Percentiles rank a stretch among this genome's conserved stretches.
Conservation (phyloP, 2,888 invertebrate species). For the Listrodromus nycthemerus region DNA sequence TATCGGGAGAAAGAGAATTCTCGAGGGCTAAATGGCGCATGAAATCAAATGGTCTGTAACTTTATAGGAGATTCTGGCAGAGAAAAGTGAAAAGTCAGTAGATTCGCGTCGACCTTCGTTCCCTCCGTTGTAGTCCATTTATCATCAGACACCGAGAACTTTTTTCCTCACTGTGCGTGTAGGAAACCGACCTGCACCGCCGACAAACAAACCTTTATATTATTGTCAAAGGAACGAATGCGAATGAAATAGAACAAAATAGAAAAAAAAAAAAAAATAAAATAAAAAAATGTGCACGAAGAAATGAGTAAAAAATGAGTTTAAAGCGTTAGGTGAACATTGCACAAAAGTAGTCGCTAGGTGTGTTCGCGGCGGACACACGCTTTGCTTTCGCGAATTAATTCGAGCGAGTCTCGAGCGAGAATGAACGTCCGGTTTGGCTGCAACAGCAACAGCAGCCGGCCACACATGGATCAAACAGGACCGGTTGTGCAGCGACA, state of each 20-base stretch:
- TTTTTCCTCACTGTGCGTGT: neutral
- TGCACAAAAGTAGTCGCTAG: neutral
- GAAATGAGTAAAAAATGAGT: constrained; percentile 3
- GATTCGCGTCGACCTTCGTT: constrained; percentile 19
- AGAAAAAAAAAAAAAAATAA: neutral
- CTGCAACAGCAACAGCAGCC: constrained; percentile 8
- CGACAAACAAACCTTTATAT: neutral
- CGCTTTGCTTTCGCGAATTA: constrained; percentile 60
- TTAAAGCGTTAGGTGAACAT: neutral
- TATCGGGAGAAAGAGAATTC: constrained; percentile 12
- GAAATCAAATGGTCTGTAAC: constrained; percentile 60
- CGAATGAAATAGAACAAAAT: neutral
- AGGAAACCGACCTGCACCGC: neutral
- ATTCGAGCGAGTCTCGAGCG: constrained; percentile 58
- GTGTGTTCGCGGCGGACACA: neutral
- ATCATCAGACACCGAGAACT: neutral
- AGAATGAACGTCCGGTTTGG: constrained; percentile 51
- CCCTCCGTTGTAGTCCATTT: neutral
- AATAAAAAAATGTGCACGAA: neutral
- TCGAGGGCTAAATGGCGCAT: constrained; percentile 49
- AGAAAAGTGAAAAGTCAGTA: constrained; percentile 49
- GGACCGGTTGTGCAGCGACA: constrained; percentile 56
- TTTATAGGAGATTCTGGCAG: constrained; percentile 6
- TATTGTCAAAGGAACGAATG: neutral
- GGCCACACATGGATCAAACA: constrained; percentile 44